Percentiles rank a stretch among this genome's conserved stretches.
These are phyloP conservation scores for Sebastes miniatus DNA, from an alignment of 2,797 vertebrate genomes.

Conservation along the genomic window DNA sequence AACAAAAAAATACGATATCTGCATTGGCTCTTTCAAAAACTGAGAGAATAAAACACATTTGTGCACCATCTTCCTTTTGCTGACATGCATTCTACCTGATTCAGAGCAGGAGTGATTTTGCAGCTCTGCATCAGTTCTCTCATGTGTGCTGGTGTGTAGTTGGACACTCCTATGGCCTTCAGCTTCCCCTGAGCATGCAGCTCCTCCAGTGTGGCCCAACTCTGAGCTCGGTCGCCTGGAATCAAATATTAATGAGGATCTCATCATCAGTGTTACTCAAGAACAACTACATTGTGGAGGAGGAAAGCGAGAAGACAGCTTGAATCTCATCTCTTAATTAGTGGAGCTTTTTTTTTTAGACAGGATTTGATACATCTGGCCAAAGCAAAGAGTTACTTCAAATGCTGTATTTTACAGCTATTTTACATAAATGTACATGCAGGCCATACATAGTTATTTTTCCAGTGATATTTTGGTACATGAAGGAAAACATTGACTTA, in stretches of 20 bases:
- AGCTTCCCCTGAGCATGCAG: conserved; percentile 79
- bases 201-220: conserved; percentile 82
- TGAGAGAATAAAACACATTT: too few relatives aligned
- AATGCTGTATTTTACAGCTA: too few relatives aligned
- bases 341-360: not conserved
- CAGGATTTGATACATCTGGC: not conserved
- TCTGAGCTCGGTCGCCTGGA: conserved; percentile 74
- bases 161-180: conserved; percentile 85
- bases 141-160: conserved; percentile 84
- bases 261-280: not conserved
- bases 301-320: conserved; percentile 6
- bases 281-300: not conserved
- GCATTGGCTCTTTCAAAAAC: not conserved
- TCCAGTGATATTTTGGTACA: not conserved
- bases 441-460: not conserved
- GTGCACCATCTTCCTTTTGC: not conserved
- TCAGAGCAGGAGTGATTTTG: conserved; percentile 79
- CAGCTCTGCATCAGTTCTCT: conserved; percentile 77
- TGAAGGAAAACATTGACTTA: not conserved
- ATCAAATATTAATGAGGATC: conserved; percentile 20
- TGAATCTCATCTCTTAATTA: not conserved
- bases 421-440: not conserved
- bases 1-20: not conserved
- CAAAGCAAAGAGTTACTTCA: not conserved
- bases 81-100: conserved; percentile 62